phyloP scores from a whole-genome alignment of 2,113 vertebrate species.

The Rallus limicola region DNA sequence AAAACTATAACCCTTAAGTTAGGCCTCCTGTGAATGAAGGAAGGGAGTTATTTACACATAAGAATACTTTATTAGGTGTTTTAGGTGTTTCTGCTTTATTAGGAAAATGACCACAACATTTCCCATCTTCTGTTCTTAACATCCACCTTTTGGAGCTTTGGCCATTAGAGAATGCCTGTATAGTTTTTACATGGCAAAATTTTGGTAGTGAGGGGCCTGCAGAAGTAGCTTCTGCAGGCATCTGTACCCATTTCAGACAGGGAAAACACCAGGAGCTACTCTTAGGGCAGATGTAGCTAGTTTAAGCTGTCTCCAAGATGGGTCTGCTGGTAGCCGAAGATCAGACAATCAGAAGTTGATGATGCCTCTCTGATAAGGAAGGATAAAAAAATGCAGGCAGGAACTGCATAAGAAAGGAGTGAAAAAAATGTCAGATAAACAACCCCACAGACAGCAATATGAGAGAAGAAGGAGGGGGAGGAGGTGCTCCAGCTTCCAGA shows the following conservation, averaged over 20 bases:
- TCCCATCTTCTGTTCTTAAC: not conserved
- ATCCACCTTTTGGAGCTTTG: not conserved
- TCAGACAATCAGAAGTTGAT: not conserved
- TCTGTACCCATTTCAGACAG: not conserved
- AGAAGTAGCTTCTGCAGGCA: not conserved
- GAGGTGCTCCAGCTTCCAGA: not conserved
- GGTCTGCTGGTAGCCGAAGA: not conserved
- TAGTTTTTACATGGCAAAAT: not conserved
- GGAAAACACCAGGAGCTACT: not conserved
- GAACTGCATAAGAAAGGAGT: not conserved
- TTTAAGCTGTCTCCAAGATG: not conserved
- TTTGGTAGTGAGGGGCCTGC: not conserved
- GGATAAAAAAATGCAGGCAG: not conserved
- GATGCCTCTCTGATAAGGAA: not conserved
- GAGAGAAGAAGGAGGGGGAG: not conserved
- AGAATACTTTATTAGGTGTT: not conserved
- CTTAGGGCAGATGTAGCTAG: not conserved
- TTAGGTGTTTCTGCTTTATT: not conserved
- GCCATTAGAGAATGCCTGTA: not conserved
- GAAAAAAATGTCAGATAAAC: not conserved
- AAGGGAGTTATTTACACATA: not conserved
- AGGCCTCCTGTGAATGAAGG: not conserved
- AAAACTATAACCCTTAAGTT: not conserved
- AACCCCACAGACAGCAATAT: not conserved
- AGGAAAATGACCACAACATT: not conserved